Conservation (phyloP, 2,113 vertebrate species). For the Lichenostomus cassidix region DNA sequence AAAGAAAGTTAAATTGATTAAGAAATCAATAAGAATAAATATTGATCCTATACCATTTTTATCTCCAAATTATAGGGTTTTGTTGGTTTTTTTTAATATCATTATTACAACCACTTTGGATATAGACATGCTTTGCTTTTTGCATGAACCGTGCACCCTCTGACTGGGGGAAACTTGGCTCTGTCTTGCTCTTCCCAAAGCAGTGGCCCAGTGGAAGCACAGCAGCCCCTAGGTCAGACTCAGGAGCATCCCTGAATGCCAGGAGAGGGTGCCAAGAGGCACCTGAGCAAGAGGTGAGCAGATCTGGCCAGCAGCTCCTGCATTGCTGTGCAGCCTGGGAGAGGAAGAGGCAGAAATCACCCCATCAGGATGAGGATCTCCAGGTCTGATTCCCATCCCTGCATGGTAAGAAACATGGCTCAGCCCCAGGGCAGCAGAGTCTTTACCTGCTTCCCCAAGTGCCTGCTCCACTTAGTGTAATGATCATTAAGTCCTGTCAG, state of each 20-base stretch:
- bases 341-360: background rate
- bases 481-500: constrained; percentile 19
- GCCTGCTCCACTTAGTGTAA: background rate
- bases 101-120: background rate
- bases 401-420: fast-evolving
- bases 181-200: background rate
- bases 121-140: background rate
- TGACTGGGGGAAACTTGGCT: background rate
- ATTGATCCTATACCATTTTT: background rate
- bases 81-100: background rate
- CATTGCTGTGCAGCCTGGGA: fast-evolving
- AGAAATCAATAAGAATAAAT: background rate
- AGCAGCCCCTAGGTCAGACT: fast-evolving
- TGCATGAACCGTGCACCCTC: fast-evolving
- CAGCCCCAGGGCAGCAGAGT: background rate
- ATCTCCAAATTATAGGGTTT: background rate
- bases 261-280: background rate
- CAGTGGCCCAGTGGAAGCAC: background rate
- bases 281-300: background rate
- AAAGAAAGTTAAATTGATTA: background rate
- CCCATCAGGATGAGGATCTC: background rate
- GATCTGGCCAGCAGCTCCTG: background rate
- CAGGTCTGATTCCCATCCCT: background rate
- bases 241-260: background rate
- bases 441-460: background rate